phyloP scores from a whole-genome alignment of 2,113 vertebrate species.

The Morone saxatilis region DNA sequence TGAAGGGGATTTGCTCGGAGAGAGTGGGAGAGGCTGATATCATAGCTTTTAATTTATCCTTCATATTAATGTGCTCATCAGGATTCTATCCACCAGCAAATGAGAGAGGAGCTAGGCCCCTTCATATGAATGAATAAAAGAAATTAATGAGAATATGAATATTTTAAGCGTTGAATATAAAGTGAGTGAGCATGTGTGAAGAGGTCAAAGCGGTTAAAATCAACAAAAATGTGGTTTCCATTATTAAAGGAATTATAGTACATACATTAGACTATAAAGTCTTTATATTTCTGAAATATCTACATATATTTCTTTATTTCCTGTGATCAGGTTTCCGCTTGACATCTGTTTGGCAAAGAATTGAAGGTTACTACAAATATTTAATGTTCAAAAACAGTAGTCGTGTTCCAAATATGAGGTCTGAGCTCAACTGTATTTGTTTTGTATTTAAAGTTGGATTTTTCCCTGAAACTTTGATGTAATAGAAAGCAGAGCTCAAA shows the following conservation, averaged over 20 bases:
- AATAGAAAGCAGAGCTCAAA: background rate
- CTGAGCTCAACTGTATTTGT: background rate
- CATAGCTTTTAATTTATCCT: background rate
- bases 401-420: background rate
- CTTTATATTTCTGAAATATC: background rate
- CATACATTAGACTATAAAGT: too few species aligned
- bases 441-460: background rate
- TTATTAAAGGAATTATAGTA: background rate
- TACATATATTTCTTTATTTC: background rate
- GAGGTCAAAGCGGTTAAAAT: background rate
- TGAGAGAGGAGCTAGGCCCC: background rate
- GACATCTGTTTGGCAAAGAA: background rate
- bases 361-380: background rate
- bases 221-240: background rate
- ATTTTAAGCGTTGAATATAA: slow-evolving; percentile 28
- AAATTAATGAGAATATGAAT: slow-evolving; percentile 19
- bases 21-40: background rate
- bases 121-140: background rate
- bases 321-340: background rate
- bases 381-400: background rate
- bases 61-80: slow-evolving; percentile 20
- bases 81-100: background rate
- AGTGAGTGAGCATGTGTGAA: background rate
- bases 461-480: background rate
- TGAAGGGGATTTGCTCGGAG: too few species aligned